These are phyloP conservation scores for Clarias magur DNA, from an alignment of 2,113 vertebrate species.

Conservation along the genomic window DNA sequence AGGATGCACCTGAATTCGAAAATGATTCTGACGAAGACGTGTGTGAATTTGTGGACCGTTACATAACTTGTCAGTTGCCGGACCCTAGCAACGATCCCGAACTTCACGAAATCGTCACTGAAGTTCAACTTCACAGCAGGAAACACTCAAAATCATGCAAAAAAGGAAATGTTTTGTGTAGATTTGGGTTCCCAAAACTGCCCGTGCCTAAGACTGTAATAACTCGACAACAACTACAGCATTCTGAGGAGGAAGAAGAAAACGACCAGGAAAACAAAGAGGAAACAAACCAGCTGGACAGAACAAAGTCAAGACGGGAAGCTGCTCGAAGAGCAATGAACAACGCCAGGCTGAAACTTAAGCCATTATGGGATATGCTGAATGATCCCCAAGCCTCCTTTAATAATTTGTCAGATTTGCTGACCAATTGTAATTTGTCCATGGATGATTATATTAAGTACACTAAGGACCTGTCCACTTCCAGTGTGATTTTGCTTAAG, in stretches of 20 bases:
- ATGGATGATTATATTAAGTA: no score
- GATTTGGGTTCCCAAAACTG: constrained; percentile 55
- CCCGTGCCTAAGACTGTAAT: neutral
- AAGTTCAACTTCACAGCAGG: constrained; percentile 54
- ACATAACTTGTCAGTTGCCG: constrained; percentile 50
- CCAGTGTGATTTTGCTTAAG: neutral
- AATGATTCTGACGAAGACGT: constrained; percentile 16
- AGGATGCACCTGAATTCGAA: constrained; percentile 30
- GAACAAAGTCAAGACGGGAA: no score
- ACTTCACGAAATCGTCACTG: constrained; percentile 47
- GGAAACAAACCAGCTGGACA: no score
- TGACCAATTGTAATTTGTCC: no score
- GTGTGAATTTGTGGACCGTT: constrained; percentile 37
- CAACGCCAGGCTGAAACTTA: no score
- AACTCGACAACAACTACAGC: neutral
- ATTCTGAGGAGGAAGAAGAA: neutral
- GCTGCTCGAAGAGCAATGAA: no score
- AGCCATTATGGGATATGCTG: no score
- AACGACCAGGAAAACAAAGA: no score
- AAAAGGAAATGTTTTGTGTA: constrained; percentile 38
- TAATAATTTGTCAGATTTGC: no score
- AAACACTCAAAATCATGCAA: constrained; percentile 48
- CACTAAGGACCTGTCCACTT: no score
- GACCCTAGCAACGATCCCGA: constrained; percentile 43
- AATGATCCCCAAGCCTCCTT: no score